Evolutionary conservation across 2,113 vertebrate genomes (phyloP).

Genomic region (Tricholaema leucomelas): DNA sequence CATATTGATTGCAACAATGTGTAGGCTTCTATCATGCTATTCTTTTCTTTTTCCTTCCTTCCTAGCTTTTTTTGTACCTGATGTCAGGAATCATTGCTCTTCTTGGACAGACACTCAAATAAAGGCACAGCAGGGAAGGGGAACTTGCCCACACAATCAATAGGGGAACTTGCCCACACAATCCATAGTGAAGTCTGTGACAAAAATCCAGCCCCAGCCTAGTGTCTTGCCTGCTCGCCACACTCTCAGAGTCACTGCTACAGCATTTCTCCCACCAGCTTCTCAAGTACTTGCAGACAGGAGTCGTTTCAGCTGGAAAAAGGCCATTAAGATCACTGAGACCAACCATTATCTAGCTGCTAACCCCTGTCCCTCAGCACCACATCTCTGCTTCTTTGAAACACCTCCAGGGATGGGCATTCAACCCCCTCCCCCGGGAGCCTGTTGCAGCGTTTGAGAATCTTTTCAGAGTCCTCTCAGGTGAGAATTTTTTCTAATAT

Average conservation of each 20-base stretch:
- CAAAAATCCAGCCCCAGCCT: not conserved
- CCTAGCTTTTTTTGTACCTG: not conserved
- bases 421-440: too few species aligned
- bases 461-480: too few species aligned
- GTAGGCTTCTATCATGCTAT: not conserved
- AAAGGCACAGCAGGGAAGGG: not conserved
- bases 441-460: too few species aligned
- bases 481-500: too few species aligned
- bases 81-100: not conserved
- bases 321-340: too few species aligned
- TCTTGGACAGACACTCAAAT: not conserved
- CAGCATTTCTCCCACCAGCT: not conserved
- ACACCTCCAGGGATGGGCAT: too few species aligned
- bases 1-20: constrained; percentile 35
- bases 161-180: not conserved
- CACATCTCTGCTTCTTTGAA: too few species aligned
- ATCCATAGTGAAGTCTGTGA: not conserved
- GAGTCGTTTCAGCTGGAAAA: not conserved
- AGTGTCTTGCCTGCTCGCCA: not conserved
- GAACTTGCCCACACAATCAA: not conserved
- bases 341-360: too few species aligned
- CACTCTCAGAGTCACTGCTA: not conserved
- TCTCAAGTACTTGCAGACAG: not conserved
- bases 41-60: not conserved
- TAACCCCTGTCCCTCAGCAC: too few species aligned